Evolutionary conservation across 2,888 invertebrate genomes (phyloP).

Genomic region (Podabrus alpinus): DNA sequence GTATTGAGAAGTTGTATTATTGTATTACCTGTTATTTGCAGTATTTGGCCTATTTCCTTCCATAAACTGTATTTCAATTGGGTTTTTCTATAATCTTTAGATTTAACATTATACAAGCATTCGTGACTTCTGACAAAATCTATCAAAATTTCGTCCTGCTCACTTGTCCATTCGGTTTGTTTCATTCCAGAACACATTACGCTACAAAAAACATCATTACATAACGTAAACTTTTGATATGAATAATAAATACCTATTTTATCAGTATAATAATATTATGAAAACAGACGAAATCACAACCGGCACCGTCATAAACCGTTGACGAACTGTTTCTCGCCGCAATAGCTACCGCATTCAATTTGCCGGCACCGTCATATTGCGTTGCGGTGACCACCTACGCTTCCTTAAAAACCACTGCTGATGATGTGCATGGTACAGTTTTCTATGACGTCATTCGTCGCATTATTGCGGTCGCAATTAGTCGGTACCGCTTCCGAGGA

Average conservation of each 20-base stretch:
- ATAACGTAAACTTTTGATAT: neutral
- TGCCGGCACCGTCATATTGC: no score
- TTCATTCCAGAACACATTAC: conserved; percentile 1
- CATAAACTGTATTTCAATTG: conserved; percentile 4
- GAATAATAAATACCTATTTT: neutral
- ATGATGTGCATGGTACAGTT: no score
- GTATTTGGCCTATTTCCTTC: neutral
- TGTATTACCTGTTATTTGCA: conserved; percentile 4
- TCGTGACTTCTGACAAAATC: neutral
- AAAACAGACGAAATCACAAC: neutral
- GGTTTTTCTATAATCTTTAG: conserved; percentile 1
- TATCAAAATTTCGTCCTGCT: conserved; percentile 1
- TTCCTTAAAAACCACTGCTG: no score
- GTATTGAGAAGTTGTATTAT: no score
- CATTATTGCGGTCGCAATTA: neutral
- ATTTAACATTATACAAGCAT: neutral
- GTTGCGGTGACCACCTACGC: no score
- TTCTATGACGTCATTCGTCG: neutral
- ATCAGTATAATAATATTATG: neutral
- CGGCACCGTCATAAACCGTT: no score
- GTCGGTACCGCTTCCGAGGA: neutral
- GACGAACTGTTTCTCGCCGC: no score
- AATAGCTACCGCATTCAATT: no score
- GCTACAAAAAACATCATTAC: neutral
- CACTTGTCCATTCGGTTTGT: conserved; percentile 3